A percentile compares a stretch with the other conserved stretches of the same genome.
Conservation (phyloP, 2,888 invertebrate species). For the Drosophila hamatofila region DNA sequence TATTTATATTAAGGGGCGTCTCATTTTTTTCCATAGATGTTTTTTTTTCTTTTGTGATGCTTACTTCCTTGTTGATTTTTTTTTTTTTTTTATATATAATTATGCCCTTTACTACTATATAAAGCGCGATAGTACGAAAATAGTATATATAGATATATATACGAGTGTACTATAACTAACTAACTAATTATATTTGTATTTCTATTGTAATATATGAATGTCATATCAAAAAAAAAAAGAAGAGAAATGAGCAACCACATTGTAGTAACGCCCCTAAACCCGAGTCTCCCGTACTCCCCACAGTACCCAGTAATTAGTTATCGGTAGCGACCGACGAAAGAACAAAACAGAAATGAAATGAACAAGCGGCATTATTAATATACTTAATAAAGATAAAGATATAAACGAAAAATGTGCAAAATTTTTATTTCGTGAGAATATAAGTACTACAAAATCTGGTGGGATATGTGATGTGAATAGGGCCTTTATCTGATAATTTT, state of each 20-base stretch:
- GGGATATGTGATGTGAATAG: neutral
- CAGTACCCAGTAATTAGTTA: slow-evolving; percentile 26
- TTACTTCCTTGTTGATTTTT: neutral
- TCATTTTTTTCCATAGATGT: neutral
- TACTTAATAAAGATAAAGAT: slow-evolving; percentile 47
- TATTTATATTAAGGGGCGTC: slow-evolving; percentile 7
- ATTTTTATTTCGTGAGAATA: neutral
- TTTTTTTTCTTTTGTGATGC: neutral
- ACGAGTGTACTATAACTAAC: slow-evolving; percentile 32
- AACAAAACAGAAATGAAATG: neutral
- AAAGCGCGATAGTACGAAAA: slow-evolving; percentile 2
- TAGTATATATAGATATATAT: neutral
- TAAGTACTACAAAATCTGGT: neutral
- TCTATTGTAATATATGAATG: slow-evolving; percentile 50
- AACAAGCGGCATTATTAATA: slow-evolving; percentile 43
- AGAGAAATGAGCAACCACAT: slow-evolving; percentile 8
- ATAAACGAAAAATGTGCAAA: slow-evolving; percentile 16
- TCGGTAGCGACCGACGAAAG: slow-evolving; percentile 18
- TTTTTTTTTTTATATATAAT: neutral
- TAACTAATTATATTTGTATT: slow-evolving; percentile 55
- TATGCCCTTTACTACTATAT: neutral
- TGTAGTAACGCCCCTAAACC: slow-evolving; percentile 1
- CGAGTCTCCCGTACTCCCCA: neutral
- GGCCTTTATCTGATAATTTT: no score
- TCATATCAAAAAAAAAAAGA: slow-evolving; percentile 39